Evolutionary conservation across 2,113 vertebrate genomes (phyloP), one percentile per base, ranked within the genome.

Genomic region (Oceanites oceanicus): DNA sequence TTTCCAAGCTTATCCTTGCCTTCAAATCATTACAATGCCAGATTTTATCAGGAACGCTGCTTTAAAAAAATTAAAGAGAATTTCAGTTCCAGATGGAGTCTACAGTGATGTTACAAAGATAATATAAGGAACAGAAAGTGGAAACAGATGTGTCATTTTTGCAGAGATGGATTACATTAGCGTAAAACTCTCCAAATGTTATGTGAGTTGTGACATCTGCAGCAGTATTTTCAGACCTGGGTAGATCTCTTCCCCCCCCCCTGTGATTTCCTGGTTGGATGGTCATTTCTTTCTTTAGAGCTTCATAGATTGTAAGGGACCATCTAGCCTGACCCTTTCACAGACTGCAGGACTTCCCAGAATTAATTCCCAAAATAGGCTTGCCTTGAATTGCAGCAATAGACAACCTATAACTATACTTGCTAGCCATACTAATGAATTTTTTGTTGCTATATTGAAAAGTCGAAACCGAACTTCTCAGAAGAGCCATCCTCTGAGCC

Each of bases 71-170:
- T 52, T 97, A 84, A 95, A 94, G 76, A 91, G 70, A 72, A 91
- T 92, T 96, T 89, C 36, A 75, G 56, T 96, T 96, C 96, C 96
- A 97, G 92, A 97, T 96, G 96, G 90, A 86, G 79, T 45, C 83
- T 92, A 94, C 83, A 93, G 92, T 89, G 92, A 97, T 95, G 95
- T 89, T 97, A 91, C 76, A 85, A 95, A 96, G 94, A 95, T 96
- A 95, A 84, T 91, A 92, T 91, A 94, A 89, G 91, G 90, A 96
- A 81, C 56, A 95, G 92, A 97, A 96, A 97, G 92, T 94, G 70
- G 76, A 97, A 96, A 88, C 97, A 96, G 86, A 96, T 96, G 96
- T 75, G 91, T 84, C 92, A 76, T 95, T 94, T 96, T 94, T 85
- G 47, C 61, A 90, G 83, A 81, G 91, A 89, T 92, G 96, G 95